phyloP scores from a whole-genome alignment of 2,797 vertebrate species.

The Pelochelys cantorii region DNA sequence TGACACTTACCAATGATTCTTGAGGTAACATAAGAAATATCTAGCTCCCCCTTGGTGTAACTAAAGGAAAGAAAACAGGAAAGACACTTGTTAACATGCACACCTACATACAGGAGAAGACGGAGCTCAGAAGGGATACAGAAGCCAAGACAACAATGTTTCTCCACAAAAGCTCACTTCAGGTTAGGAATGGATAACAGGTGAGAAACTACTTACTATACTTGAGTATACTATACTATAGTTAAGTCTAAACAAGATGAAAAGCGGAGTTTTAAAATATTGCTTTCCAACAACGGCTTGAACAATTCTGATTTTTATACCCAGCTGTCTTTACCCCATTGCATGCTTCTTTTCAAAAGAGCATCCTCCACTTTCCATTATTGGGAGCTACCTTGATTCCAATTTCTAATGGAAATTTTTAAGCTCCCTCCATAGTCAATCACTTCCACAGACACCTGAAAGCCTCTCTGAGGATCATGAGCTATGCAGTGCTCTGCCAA shows the following conservation, averaged over 20 bases:
- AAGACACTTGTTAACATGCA: background rate
- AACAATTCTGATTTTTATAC: background rate
- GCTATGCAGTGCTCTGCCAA: background rate
- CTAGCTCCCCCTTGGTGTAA: constrained; percentile 98
- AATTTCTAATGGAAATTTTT: constrained; percentile 26
- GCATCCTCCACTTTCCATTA: constrained; percentile 52
- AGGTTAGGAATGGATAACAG: background rate
- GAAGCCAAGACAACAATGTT: background rate
- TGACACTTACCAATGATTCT: constrained; percentile 93
- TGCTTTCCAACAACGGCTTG: background rate
- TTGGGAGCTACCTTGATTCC: background rate
- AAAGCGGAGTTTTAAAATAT: background rate
- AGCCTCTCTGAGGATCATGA: background rate
- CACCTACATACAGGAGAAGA: background rate
- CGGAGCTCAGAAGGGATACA: background rate
- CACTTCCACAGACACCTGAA: background rate
- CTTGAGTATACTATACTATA: background rate
- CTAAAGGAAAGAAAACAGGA: constrained; percentile 79
- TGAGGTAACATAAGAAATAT: constrained; percentile 97
- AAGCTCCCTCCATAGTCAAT: background rate
- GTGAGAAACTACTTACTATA: background rate
- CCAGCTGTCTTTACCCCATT: background rate
- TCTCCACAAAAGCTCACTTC: background rate
- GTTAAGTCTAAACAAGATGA: background rate
- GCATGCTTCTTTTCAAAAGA: background rate